phyloP scores from a whole-genome alignment of 2,797 vertebrate species.

The Apodemus agrarius region DNA sequence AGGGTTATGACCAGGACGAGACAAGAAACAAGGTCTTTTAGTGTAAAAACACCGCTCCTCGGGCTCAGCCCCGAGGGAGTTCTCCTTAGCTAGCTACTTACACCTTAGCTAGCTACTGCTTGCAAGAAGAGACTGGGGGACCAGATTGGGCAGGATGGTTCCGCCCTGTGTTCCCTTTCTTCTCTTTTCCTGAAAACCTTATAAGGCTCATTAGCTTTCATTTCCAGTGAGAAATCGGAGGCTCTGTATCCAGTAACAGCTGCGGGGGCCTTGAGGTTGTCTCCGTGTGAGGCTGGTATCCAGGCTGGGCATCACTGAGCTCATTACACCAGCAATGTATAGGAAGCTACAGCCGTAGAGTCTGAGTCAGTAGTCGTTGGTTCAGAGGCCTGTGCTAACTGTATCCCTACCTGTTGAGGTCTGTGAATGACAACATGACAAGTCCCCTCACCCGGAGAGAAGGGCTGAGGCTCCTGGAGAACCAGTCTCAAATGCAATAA shows the following conservation, averaged over 20 bases:
- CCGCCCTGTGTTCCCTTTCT: background rate
- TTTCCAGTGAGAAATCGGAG: slow-evolving; percentile 42
- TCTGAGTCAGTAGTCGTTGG: background rate
- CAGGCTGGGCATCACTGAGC: background rate
- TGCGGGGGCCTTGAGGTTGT: background rate
- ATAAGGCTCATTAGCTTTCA: slow-evolving; percentile 11
- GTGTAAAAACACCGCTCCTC: slow-evolving; percentile 79
- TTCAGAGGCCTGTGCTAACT: background rate
- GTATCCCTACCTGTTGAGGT: background rate
- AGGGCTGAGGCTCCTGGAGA: background rate
- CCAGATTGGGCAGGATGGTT: background rate
- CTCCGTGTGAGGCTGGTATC: background rate
- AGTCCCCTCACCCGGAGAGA: background rate
- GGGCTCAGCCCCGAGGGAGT: slow-evolving; percentile 72
- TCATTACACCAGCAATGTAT: background rate
- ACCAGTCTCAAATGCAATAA: slow-evolving; percentile 7
- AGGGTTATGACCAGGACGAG: slow-evolving; percentile 82
- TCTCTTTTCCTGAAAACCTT: slow-evolving; percentile 3
- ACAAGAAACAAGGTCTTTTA: slow-evolving; percentile 83
- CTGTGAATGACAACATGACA: background rate
- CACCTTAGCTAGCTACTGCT: background rate
- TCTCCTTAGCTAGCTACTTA: background rate
- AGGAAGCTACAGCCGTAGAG: background rate
- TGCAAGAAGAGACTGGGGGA: background rate
- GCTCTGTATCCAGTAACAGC: slow-evolving; percentile 7